phyloP scores from a whole-genome alignment of 2,888 invertebrate species.

The Lymantria dispar region DNA sequence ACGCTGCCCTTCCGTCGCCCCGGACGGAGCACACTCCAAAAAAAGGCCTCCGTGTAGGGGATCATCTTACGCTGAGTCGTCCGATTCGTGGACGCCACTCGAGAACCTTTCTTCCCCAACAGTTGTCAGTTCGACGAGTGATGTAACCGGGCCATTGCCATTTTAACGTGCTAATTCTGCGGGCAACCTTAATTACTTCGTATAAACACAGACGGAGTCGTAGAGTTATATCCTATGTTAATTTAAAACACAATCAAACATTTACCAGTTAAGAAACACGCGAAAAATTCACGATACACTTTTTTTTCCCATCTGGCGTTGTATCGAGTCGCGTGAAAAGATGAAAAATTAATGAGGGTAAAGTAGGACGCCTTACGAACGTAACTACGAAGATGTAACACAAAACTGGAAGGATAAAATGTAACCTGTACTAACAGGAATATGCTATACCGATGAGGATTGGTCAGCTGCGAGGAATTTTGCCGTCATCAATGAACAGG shows the following conservation, averaged over 20 bases:
- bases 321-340: constrained; percentile 49
- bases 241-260: constrained; percentile 7
- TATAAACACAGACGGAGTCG: no score
- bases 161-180: no score
- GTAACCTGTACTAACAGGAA: background rate
- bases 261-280: constrained; percentile 18
- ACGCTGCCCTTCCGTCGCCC: no score
- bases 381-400: constrained; percentile 33
- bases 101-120: no score
- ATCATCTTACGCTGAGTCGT: no score
- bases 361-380: constrained; percentile 48
- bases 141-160: no score
- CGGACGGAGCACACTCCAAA: no score
- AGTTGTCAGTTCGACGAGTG: no score
- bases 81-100: no score
- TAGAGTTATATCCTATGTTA: background rate
- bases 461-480: background rate
- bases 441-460: background rate
- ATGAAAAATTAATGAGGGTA: constrained; percentile 60
- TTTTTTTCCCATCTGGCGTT: constrained; percentile 32
- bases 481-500: no score
- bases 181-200: no score
- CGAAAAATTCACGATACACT: constrained; percentile 18
- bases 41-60: no score
- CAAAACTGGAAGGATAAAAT: constrained; percentile 26